A percentile compares a stretch with the other conserved stretches of the same genome.
Evolutionary conservation across 2,797 vertebrate species (phyloP).

Genomic region (Coilia nasus): DNA sequence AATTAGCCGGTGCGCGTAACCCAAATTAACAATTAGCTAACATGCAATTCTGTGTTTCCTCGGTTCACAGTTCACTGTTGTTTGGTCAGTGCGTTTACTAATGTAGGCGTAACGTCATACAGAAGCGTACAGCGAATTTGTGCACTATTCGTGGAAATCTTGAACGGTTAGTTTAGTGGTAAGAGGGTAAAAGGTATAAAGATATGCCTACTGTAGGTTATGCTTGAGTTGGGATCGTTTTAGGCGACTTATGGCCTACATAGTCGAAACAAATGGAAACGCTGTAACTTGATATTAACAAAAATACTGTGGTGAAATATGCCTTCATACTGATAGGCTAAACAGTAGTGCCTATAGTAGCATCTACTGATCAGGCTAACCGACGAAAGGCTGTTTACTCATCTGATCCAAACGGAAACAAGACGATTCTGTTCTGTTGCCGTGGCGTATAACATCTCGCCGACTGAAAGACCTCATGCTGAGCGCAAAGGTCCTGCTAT

Average conservation of each 20-base stretch:
- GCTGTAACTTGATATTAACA: too few species aligned
- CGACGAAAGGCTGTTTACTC: background rate
- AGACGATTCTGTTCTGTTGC: background rate
- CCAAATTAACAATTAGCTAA: constrained; percentile 99
- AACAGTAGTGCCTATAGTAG: background rate
- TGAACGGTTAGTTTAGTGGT: too few species aligned
- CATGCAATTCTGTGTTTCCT: constrained; percentile 96
- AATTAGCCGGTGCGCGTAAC: constrained; percentile 96
- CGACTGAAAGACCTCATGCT: constrained; percentile 63
- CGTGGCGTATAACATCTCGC: constrained; percentile 37
- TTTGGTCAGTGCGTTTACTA: constrained; percentile 89
- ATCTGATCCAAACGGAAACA: constrained; percentile 5
- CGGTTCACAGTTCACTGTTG: constrained; percentile 85
- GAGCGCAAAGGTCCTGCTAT: constrained; percentile 89
- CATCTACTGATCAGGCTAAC: background rate
- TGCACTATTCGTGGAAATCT: background rate
- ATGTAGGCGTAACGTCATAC: background rate
- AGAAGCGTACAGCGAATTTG: background rate
- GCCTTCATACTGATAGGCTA: background rate
- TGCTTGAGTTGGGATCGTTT: too few species aligned
- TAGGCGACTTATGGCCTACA: too few species aligned
- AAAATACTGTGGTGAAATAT: too few species aligned
- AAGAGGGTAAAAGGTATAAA: too few species aligned
- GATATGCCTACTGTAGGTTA: too few species aligned
- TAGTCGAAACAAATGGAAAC: too few species aligned